Base-by-base conservation (phyloP, 1,140 invertebrate genomes). In the Drosophila pallidifrons region DNA sequence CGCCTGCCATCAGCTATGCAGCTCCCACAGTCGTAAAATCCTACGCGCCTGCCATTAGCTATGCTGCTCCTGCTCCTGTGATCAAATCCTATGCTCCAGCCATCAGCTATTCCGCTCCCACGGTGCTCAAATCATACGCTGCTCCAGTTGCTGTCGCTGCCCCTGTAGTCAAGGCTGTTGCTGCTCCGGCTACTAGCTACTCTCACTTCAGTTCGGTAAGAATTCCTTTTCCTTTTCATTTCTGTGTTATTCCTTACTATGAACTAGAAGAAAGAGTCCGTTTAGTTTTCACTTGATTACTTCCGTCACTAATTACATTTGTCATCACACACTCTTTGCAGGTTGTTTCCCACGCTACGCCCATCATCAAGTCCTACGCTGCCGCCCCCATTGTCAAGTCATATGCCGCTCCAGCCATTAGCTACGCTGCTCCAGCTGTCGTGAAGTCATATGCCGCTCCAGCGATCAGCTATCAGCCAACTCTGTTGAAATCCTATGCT, bases 191-290 rank as follows among this genome's bases (percentile, higher is more conserved):
- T 13, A 52, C 81, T 49, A 90, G 86, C 30, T 90, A 90, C 75
- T 81, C 88, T 0, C 81, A 86, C 11, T 91, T 91, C 54, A 91
- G 88, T 30, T 83, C 82, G 74, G 88, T 91, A 72, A 78, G 87
- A 57, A 25, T 25, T 25, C 3, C 20, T 20, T 20, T 20, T 20
- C 20, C 20, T 25, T 25, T 25, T 25, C 3, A 25, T 25, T 25
- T 25, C 20, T 4, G 20, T 25, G 20, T 4, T 25, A 25, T 25
- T 4, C 20, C 20, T 25, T 25, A 25, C 20, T 25, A 25, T 25
- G 20, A 25, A 25, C 3, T 25, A 25, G 20, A 25, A 25, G 20
- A 20, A 20, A 20, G 20, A 3, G 20, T 4, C 20, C 20, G 20
- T 25, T 25, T 25, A 25, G 20, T 25, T 25, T 25, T 25, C 20